These are phyloP conservation scores for Garrulus glandarius DNA, from an alignment of 2,797 vertebrate species.

Conservation along the genomic window DNA sequence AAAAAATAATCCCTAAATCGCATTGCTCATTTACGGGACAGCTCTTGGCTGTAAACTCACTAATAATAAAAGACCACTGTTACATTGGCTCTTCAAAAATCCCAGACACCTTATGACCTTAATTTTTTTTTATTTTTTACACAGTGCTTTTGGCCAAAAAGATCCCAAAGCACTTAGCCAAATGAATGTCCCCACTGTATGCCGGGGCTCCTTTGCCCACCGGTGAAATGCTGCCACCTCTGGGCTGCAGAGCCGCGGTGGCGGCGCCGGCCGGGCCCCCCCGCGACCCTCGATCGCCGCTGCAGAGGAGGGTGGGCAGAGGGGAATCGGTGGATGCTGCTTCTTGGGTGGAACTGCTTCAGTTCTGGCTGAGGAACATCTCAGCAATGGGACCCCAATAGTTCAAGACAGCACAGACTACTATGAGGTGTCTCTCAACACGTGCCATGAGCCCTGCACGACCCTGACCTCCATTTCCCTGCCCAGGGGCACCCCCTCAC, in stretches of 20 bases:
- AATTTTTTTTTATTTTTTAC: not conserved
- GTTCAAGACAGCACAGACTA: accelerated
- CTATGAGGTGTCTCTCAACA: not conserved
- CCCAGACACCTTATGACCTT: conserved; percentile 57
- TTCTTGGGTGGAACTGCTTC: not conserved
- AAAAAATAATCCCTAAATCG: not conserved
- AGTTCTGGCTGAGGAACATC: not conserved
- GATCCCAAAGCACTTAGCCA: not conserved
- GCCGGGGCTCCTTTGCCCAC: conserved; percentile 20
- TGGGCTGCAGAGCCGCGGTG: not conserved
- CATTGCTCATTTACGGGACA: conserved; percentile 58
- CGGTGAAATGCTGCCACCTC: conserved; percentile 66
- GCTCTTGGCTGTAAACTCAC: conserved; percentile 45
- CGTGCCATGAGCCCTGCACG: accelerated
- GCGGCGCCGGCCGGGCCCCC: not conserved
- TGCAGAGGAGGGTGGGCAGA: not conserved
- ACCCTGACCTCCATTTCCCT: accelerated
- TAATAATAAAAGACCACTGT: conserved; percentile 46
- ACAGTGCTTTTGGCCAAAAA: not conserved
- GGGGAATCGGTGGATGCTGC: not conserved
- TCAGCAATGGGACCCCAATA: not conserved
- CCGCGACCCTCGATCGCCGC: accelerated
- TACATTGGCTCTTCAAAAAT: conserved; percentile 17
- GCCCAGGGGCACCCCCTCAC: not conserved
- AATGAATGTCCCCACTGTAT: conserved; percentile 39